These are phyloP conservation scores for Sminthurides aquaticus DNA, from an alignment of 2,888 invertebrate species.

Conservation along the genomic window DNA sequence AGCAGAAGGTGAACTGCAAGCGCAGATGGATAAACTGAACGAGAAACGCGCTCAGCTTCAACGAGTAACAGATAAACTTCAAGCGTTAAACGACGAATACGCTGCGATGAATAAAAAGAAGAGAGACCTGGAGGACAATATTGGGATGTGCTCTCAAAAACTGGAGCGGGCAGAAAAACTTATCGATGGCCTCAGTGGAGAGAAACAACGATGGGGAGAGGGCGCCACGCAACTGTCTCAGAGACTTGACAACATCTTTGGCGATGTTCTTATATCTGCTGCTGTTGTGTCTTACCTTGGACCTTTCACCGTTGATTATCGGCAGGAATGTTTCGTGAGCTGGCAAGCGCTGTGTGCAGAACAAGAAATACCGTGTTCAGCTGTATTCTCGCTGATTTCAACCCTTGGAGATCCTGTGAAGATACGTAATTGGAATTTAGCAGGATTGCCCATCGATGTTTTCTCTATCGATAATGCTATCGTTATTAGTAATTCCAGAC, in stretches of 20 bases:
- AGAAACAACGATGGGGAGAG: constrained; percentile 82
- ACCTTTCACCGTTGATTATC: constrained; percentile 59
- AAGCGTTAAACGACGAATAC: constrained; percentile 90
- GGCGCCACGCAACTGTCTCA: constrained; percentile 65
- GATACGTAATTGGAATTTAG: constrained; percentile 81
- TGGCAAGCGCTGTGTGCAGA: constrained; percentile 30
- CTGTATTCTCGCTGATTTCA: constrained; percentile 62
- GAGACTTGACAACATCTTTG: constrained; percentile 72
- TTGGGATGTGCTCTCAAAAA: constrained; percentile 83
- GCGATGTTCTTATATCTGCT: constrained; percentile 80
- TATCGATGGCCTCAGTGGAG: constrained; percentile 82
- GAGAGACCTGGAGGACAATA: constrained; percentile 91
- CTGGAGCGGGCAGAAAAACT: constrained; percentile 82
- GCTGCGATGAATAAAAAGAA: constrained; percentile 93
- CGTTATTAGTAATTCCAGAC: constrained; percentile 71
- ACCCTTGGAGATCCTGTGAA: constrained; percentile 80
- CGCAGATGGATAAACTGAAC: constrained; percentile 89
- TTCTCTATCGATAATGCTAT: constrained; percentile 92
- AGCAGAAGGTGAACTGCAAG: constrained; percentile 77
- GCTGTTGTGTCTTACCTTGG: constrained; percentile 88
- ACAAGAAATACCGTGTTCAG: constrained; percentile 62
- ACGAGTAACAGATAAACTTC: constrained; percentile 72
- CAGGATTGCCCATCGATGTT: constrained; percentile 79
- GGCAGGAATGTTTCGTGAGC: constrained; percentile 42
- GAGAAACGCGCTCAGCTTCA: constrained; percentile 82